Base-by-base conservation (phyloP, 2,888 invertebrate genomes). In the Yponomeuta evonymella region DNA sequence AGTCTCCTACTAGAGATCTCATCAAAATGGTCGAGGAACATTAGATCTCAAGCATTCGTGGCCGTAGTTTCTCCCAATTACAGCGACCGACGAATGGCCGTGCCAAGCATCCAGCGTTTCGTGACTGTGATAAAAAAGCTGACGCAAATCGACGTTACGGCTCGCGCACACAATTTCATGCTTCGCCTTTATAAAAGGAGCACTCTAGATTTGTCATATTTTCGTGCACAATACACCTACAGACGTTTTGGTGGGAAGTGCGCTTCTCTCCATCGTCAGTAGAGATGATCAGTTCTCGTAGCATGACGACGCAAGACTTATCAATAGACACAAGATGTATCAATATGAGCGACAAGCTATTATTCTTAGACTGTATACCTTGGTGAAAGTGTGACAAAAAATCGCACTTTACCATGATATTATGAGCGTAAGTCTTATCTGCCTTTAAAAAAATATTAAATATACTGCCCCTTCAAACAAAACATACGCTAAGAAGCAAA, bases 131-230 rank as follows among this genome's bases (percentile, higher is more conserved):
- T 88, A 86, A 90, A 90, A 87, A 91, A 92, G 86, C 89, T 90
- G 89, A 89, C 90, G 90, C 90, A 88, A 92, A 91, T 92, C 88
- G 89, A 84, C 89, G 92, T 90, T 90, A 90, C 90, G 91, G 87
- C 88, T 89, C 89, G 89, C 86, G 90, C 88, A 89, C 92, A 90
- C 90, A 90, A 91, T 91, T 92, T 90, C 90, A 91, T 90, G 91
- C 87, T 83, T 84, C 81, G 84, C 78, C 84, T 15, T 86, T 88
- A 83, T 82, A 78, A 63, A 79, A 76, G 84, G 89, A 90, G 87
- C 83, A 83, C 82, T 85, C 86, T 83, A 87, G 87, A 90, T 89
- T 90, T 87, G 88, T 89, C 90, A 90, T 89, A 90, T 79, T 79
- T 82, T 85, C 81, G 81, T 85, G 83, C 84, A 84, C 77, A 79